These are phyloP conservation scores for Dolichotis patagonum DNA, from an alignment of 2,113 vertebrate genomes.

Conservation along the genomic window DNA sequence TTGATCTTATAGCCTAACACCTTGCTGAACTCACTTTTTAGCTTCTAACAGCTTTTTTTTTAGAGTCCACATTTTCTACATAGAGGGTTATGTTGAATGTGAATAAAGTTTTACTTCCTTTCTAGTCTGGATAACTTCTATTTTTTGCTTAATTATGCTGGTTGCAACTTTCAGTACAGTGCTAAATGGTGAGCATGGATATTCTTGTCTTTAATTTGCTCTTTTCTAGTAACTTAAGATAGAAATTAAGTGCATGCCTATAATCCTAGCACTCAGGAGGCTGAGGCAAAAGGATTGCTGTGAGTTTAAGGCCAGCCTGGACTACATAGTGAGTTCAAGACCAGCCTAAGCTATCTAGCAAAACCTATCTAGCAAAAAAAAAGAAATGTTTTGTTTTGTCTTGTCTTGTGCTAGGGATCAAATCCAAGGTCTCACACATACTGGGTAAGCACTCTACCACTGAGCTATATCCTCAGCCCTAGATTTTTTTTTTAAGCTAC, in stretches of 20 bases:
- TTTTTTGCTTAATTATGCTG: neutral
- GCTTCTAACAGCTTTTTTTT: neutral
- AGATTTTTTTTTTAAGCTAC: neutral
- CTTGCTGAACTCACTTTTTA: neutral
- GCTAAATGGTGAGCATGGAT: neutral
- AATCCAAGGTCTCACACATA: neutral
- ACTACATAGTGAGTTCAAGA: neutral
- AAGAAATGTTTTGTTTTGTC: neutral
- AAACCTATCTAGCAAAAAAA: neutral
- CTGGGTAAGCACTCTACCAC: neutral
- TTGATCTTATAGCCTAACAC: neutral
- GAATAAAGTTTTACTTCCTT: neutral
- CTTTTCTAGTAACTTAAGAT: neutral
- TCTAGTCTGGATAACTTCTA: neutral
- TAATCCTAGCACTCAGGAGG: neutral
- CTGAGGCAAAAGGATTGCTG: neutral
- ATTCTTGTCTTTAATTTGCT: neutral
- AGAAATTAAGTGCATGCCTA: neutral
- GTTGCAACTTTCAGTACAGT: neutral
- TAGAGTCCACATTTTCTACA: neutral
- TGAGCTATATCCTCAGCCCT: neutral
- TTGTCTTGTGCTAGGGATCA: neutral
- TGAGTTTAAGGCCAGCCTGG: neutral
- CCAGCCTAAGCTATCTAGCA: neutral
- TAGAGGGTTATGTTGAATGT: neutral